These are phyloP conservation scores for Rousettus leschenaultii DNA, from an alignment of 2,113 vertebrate genomes.

Conservation along the genomic window DNA sequence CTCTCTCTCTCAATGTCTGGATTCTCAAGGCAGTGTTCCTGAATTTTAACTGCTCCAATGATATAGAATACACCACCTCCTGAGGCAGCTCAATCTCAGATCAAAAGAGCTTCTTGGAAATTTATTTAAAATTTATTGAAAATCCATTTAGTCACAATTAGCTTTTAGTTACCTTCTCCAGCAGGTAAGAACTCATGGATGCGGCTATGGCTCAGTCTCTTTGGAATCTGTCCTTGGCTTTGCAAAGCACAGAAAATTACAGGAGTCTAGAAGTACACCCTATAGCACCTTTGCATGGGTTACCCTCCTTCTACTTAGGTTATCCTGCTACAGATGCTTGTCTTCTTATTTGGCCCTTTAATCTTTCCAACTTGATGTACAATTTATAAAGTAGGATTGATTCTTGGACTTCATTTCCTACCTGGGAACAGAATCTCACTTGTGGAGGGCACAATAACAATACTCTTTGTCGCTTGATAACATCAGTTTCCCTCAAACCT, in stretches of 20 bases:
- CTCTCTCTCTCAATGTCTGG: neutral
- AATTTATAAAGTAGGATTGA: neutral
- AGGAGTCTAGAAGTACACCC: neutral
- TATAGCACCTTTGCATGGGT: neutral
- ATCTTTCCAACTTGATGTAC: neutral
- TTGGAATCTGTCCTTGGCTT: neutral
- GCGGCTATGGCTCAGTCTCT: neutral
- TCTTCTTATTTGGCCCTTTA: neutral
- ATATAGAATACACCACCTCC: neutral
- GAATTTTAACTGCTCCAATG: neutral
- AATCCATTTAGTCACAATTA: neutral
- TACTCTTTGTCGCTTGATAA: neutral
- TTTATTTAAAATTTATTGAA: neutral
- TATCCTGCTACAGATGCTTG: too few species aligned
- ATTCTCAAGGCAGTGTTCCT: neutral
- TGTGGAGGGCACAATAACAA: neutral
- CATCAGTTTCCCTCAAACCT: neutral
- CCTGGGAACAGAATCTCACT: neutral
- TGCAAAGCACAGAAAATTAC: neutral
- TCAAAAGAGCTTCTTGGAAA: neutral
- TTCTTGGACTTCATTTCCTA: neutral
- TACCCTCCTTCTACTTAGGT: too few species aligned
- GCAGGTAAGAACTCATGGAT: neutral
- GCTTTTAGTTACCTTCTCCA: neutral
- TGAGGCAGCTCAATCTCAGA: neutral